Conservation (phyloP, 2,797 vertebrate species). For the Darevskia mixta region DNA sequence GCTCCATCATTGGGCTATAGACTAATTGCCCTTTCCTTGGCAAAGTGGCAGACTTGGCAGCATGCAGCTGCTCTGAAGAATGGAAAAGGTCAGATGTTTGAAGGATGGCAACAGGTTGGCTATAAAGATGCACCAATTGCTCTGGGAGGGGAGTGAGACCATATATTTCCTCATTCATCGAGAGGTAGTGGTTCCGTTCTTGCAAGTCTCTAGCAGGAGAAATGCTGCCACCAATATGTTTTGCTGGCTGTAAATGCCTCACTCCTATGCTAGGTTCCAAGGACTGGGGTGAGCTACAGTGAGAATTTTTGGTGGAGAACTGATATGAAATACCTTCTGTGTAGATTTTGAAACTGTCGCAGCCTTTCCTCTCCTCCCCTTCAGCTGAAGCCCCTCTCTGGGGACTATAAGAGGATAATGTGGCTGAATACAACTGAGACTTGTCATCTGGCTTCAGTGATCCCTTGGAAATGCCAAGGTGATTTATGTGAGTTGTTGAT, state of each 20-base stretch:
- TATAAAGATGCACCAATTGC: slow-evolving; percentile 89
- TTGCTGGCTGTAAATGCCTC: slow-evolving; percentile 75
- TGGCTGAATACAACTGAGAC: slow-evolving; percentile 72
- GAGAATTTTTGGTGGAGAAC: slow-evolving; percentile 79
- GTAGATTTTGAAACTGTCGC: slow-evolving; percentile 86
- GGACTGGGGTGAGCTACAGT: slow-evolving; percentile 70
- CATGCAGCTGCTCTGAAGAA: slow-evolving; percentile 80
- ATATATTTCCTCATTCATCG: slow-evolving; percentile 79
- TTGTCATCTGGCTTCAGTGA: slow-evolving; percentile 81
- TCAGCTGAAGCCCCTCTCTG: slow-evolving; percentile 79
- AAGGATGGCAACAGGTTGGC: slow-evolving; percentile 87
- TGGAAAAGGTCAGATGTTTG: slow-evolving; percentile 85
- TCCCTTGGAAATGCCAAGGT: slow-evolving; percentile 74
- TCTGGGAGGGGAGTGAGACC: slow-evolving; percentile 83
- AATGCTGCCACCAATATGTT: slow-evolving; percentile 80
- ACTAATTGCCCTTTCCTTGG: slow-evolving; percentile 87
- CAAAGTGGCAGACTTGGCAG: slow-evolving; percentile 85
- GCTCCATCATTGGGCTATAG: slow-evolving; percentile 81
- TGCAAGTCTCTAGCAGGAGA: slow-evolving; percentile 80
- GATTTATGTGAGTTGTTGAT: slow-evolving; percentile 83
- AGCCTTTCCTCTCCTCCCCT: slow-evolving; percentile 79
- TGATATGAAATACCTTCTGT: slow-evolving; percentile 80
- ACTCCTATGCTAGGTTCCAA: slow-evolving; percentile 69
- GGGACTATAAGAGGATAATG: slow-evolving; percentile 75
- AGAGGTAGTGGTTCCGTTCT: slow-evolving; percentile 75